These are phyloP conservation scores for Elachura formosa DNA, from an alignment of 2,113 vertebrate genomes.

Conservation along the genomic window DNA sequence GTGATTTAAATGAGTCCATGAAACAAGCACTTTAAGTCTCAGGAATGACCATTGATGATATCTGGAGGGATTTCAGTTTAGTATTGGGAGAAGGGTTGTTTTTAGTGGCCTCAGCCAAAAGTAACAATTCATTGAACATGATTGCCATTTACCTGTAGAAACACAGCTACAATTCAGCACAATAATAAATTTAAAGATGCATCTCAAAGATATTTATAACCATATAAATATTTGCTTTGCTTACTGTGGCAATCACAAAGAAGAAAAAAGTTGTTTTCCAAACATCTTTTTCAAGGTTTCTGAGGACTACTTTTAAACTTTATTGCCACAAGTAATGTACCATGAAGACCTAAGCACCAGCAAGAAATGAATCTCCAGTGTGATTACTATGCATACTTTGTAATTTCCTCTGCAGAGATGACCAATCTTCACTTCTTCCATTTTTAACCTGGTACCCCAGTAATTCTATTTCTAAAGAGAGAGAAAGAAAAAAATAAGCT, in stretches of 20 bases:
- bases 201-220: background rate
- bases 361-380: background rate
- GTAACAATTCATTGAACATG: background rate
- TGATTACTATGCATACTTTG: conserved; percentile 1
- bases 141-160: background rate
- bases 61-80: background rate
- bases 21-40: background rate
- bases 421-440: background rate
- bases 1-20: background rate
- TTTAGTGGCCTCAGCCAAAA: background rate
- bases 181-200: background rate
- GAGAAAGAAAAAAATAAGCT: background rate
- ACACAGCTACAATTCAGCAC: background rate
- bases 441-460: background rate
- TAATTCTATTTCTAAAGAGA: background rate
- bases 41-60: background rate
- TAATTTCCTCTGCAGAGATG: background rate
- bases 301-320: conserved; percentile 11
- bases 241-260: background rate
- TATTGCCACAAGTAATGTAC: conserved; percentile 1
- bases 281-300: background rate
- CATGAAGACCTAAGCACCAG: background rate
- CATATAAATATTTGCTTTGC: background rate
- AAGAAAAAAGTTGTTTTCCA: background rate
- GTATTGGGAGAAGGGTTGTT: background rate